Evolutionary conservation across 2,113 vertebrate species (phyloP).

Genomic region (Zosterops japonicus): DNA sequence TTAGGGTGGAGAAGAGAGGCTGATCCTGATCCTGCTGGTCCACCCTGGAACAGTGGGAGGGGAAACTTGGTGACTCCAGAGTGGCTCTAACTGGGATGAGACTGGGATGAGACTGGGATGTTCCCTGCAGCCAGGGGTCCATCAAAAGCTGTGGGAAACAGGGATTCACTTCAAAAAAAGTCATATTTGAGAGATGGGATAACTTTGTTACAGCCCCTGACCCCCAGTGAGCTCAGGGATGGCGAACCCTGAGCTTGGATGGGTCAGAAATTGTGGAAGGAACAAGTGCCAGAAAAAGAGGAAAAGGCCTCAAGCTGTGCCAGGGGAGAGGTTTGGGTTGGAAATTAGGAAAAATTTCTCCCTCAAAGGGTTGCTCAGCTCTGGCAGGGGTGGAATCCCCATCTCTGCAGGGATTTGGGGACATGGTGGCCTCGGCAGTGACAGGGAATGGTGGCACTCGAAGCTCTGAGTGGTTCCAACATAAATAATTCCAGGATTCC

Average conservation of each 20-base stretch:
- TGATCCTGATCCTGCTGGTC: neutral
- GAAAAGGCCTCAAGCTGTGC: neutral
- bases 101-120: neutral
- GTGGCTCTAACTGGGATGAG: neutral
- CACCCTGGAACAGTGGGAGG: rapidly evolving
- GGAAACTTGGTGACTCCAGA: neutral
- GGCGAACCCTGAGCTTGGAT: neutral
- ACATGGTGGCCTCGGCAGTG: neutral
- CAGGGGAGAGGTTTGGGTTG: neutral
- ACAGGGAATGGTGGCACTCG: neutral
- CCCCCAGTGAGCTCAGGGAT: neutral
- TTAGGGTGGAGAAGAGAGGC: neutral
- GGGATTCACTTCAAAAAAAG: rapidly evolving
- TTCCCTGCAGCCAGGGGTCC: neutral
- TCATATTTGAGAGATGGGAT: neutral
- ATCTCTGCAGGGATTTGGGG: neutral
- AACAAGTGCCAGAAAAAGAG: neutral
- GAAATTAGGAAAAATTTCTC: neutral
- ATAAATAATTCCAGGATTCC: rapidly evolving
- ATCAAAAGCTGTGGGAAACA: neutral
- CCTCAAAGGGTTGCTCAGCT: neutral
- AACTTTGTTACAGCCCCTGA: no score
- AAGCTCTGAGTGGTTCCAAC: neutral
- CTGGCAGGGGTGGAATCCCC: neutral
- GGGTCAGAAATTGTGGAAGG: neutral